Conservation (phyloP, 2,113 vertebrate species). For the Caranx ignobilis region DNA sequence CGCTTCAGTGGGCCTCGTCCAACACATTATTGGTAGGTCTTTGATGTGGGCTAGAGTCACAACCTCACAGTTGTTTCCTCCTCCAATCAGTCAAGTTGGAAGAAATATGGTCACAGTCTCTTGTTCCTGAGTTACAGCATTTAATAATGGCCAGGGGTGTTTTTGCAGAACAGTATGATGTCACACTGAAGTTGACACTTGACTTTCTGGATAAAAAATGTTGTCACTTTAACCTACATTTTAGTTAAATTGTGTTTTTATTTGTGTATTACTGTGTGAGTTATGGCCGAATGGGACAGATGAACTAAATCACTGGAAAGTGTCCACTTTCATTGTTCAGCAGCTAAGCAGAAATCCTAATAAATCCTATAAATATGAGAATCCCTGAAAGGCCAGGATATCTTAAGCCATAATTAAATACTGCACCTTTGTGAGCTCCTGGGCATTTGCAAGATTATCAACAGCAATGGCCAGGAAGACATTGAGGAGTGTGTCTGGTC, state of each 20-base stretch:
- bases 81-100: no score
- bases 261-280: no score
- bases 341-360: not conserved
- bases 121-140: no score
- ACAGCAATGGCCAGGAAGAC: conserved; percentile 97
- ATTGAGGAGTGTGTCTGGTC: conserved; percentile 93
- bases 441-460: conserved; percentile 96
- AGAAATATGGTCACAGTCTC: no score
- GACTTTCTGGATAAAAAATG: no score
- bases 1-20: not conserved
- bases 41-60: not conserved
- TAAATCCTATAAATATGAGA: not conserved
- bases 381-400: not conserved
- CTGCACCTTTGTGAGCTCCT: conserved; percentile 95
- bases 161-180: no score
- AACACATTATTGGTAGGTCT: not conserved
- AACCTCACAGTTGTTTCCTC: no score
- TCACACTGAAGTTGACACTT: no score
- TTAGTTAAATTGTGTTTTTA: no score
- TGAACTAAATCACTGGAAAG: not conserved
- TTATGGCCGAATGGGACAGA: no score
- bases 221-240: no score
- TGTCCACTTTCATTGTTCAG: not conserved
- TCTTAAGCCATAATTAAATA: conserved; percentile 17
- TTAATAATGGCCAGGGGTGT: no score